A percentile compares a stretch with the other conserved stretches of the same genome.
Conservation (phyloP, 2,888 invertebrate species). For the Meteorus cinctellus region DNA sequence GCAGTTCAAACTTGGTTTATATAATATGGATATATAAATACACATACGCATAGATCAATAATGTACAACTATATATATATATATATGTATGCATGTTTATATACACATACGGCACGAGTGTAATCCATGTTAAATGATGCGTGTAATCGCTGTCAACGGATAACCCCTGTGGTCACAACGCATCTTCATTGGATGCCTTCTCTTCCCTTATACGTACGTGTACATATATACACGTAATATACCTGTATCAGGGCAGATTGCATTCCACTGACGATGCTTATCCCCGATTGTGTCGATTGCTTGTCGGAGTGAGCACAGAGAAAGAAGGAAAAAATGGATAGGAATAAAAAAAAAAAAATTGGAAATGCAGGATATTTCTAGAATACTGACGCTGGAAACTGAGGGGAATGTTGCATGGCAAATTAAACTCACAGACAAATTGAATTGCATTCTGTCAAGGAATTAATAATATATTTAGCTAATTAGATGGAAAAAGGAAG, state of each 20-base stretch:
- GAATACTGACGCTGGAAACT: no score
- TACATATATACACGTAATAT: neutral
- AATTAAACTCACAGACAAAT: neutral
- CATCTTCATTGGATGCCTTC: slow-evolving; percentile 61
- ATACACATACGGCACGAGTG: slow-evolving; percentile 41
- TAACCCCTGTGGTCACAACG: slow-evolving; percentile 56
- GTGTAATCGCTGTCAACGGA: slow-evolving; percentile 71
- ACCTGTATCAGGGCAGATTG: slow-evolving; percentile 2
- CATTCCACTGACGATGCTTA: slow-evolving; percentile 18
- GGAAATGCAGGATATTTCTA: neutral
- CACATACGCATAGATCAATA: slow-evolving; percentile 22
- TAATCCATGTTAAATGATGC: slow-evolving; percentile 68
- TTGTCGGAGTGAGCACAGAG: neutral
- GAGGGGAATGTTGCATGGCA: neutral
- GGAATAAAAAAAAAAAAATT: neutral
- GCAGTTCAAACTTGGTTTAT: slow-evolving; percentile 56
- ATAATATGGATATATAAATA: slow-evolving; percentile 34
- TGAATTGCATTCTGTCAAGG: neutral
- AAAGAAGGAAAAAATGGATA: neutral
- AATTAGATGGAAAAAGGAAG: no score
- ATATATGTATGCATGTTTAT: neutral
- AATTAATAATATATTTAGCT: no score
- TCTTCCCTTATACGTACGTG: slow-evolving; percentile 15
- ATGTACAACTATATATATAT: slow-evolving; percentile 24
- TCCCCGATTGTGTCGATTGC: slow-evolving; percentile 11